Percentiles rank a stretch among this genome's conserved stretches.
Conservation (phyloP, 37 sponge, comb jelly and placozoan species). For the Chondrilla cf. caribensis region DNA sequence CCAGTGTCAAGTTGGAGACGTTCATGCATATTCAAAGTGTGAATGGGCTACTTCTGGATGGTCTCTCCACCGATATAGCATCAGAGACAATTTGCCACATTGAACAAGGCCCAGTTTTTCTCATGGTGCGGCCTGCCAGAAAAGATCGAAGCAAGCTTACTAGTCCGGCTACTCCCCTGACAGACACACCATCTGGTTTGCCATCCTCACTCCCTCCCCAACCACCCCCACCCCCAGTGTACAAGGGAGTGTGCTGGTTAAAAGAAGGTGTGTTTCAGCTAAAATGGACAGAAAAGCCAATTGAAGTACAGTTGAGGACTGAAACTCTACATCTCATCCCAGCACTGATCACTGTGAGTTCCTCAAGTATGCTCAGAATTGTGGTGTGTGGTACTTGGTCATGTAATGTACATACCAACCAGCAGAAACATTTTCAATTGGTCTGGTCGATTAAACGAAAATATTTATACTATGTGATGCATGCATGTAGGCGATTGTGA, state of each 20-base stretch:
- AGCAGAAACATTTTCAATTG: too few relatives aligned
- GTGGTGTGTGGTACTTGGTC: too few relatives aligned
- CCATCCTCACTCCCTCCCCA: not conserved
- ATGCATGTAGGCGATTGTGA: too few relatives aligned
- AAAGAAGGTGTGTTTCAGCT: not conserved
- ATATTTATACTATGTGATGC: too few relatives aligned
- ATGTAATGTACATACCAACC: too few relatives aligned
- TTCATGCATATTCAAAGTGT: slow-evolving; percentile 71
- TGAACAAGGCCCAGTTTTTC: slow-evolving; percentile 1
- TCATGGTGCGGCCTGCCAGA: not conserved
- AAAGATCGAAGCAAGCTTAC: not conserved
- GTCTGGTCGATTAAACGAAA: too few relatives aligned
- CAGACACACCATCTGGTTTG: not conserved
- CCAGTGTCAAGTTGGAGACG: slow-evolving; percentile 15
- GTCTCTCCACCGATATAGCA: slow-evolving; percentile 27
- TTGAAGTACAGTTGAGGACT: not conserved
- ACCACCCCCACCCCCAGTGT: not conserved
- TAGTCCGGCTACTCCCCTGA: not conserved
- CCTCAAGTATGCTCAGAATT: too few relatives aligned
- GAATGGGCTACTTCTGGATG: slow-evolving; percentile 68
- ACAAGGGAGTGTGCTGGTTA: slow-evolving; percentile 1
- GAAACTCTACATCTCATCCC: not conserved
- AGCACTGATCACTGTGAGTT: slow-evolving; percentile 4
- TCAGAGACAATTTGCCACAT: slow-evolving; percentile 28
- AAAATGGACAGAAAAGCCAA: not conserved